phyloP scores from a whole-genome alignment of 2,888 invertebrate genomes.

The Leptopilina myrica region DNA sequence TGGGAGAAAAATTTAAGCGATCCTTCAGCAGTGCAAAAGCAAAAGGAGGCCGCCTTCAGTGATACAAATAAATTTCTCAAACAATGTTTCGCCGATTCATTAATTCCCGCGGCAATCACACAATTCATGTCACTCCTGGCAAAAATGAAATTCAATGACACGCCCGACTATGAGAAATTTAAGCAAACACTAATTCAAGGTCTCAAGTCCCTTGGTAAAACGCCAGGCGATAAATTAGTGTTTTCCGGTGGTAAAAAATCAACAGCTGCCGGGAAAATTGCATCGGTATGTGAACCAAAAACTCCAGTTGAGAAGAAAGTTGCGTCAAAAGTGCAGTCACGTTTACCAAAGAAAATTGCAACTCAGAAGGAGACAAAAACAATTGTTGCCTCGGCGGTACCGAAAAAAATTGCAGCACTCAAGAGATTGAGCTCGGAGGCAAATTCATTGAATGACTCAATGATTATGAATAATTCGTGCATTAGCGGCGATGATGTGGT shows the following conservation, averaged over 20 bases:
- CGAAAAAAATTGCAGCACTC: neutral
- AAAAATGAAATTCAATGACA: conserved; percentile 83
- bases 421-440: conserved; percentile 24
- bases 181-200: conserved; percentile 82
- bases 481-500: conserved; percentile 63
- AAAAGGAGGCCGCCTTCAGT: conserved; percentile 84
- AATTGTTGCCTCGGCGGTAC: neutral
- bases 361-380: neutral
- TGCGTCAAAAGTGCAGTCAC: conserved; percentile 36
- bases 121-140: conserved; percentile 83
- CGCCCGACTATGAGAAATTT: conserved; percentile 86
- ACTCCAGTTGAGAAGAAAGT: conserved; percentile 16
- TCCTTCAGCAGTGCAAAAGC: conserved; percentile 81
- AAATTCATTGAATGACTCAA: conserved; percentile 64
- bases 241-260: conserved; percentile 71
- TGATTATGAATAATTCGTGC: conserved; percentile 67
- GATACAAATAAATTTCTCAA: conserved; percentile 77
- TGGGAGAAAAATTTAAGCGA: conserved; percentile 86
- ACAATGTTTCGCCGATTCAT: conserved; percentile 73
- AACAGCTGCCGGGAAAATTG: conserved; percentile 55
- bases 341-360: conserved; percentile 45
- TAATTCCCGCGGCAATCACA: conserved; percentile 69
- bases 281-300: neutral
- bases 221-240: conserved; percentile 80
- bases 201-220: conserved; percentile 81